These are phyloP conservation scores for Nomada fucata DNA, from an alignment of 2,888 invertebrate genomes.

Conservation along the genomic window DNA sequence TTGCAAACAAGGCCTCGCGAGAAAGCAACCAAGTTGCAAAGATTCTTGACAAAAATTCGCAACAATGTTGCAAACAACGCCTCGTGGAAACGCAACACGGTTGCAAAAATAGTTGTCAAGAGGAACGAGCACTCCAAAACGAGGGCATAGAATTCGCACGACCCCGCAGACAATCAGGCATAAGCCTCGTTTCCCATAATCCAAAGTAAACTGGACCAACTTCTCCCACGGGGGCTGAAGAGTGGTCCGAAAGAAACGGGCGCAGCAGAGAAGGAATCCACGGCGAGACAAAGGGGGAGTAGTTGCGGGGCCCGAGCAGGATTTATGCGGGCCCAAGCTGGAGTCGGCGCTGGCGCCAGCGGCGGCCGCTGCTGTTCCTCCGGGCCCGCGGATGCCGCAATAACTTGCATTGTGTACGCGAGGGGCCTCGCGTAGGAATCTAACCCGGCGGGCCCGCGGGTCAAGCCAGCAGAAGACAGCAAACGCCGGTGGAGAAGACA, in stretches of 20 bases:
- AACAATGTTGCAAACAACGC: too few species aligned
- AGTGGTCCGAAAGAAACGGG: slow-evolving; percentile 11
- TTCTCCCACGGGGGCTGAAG: slow-evolving; percentile 3
- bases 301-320: slow-evolving; percentile 39
- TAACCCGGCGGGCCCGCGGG: slow-evolving; percentile 82
- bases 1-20: too few species aligned
- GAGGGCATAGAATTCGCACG: too few species aligned
- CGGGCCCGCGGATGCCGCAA: slow-evolving; percentile 78
- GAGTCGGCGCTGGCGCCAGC: slow-evolving; percentile 77
- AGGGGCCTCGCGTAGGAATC: slow-evolving; percentile 78
- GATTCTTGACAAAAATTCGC: too few species aligned
- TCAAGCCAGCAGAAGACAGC: slow-evolving; percentile 77
- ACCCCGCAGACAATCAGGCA: background rate
- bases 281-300: slow-evolving; percentile 23
- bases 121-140: too few species aligned
- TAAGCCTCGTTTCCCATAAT: background rate
- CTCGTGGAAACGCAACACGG: too few species aligned
- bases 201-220: background rate
- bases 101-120: too few species aligned
- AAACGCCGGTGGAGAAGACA: slow-evolving; percentile 63
- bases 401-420: slow-evolving; percentile 84
- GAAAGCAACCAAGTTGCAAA: too few species aligned
- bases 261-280: slow-evolving; percentile 9
- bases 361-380: slow-evolving; percentile 77
- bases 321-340: slow-evolving; percentile 66